phyloP scores from a whole-genome alignment of 2,888 invertebrate species.

The Mythimna ferrago region DNA sequence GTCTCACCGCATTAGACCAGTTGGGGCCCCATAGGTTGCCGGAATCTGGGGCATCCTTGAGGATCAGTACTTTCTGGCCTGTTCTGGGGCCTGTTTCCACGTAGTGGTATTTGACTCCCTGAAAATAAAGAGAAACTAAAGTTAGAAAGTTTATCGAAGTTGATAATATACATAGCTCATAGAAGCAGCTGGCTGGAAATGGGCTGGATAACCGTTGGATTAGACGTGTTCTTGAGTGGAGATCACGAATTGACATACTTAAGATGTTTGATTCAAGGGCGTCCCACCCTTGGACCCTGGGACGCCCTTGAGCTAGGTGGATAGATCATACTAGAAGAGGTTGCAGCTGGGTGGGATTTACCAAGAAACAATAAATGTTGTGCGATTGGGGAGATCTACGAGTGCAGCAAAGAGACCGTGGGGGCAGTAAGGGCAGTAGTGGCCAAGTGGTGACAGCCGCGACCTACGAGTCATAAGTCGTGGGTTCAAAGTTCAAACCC shows the following conservation, averaged over 20 bases:
- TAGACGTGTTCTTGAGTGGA: background rate
- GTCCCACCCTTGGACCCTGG: no score
- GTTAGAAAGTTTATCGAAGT: background rate
- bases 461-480: no score
- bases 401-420: no score
- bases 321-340: no score
- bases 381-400: no score
- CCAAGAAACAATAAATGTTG: background rate
- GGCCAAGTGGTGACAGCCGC: no score
- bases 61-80: constrained; percentile 80
- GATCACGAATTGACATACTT: background rate
- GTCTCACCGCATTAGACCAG: constrained; percentile 79
- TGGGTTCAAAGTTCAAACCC: no score
- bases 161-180: background rate
- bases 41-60: constrained; percentile 85
- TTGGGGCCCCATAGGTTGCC: constrained; percentile 80
- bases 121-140: constrained; percentile 51
- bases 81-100: constrained; percentile 84
- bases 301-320: no score
- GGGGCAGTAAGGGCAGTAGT: background rate
- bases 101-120: constrained; percentile 89
- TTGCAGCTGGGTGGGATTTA: background rate
- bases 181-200: no score
- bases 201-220: background rate
- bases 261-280: no score